phyloP scores from a whole-genome alignment of 2,888 invertebrate species.

The Salpingus planirostris region DNA sequence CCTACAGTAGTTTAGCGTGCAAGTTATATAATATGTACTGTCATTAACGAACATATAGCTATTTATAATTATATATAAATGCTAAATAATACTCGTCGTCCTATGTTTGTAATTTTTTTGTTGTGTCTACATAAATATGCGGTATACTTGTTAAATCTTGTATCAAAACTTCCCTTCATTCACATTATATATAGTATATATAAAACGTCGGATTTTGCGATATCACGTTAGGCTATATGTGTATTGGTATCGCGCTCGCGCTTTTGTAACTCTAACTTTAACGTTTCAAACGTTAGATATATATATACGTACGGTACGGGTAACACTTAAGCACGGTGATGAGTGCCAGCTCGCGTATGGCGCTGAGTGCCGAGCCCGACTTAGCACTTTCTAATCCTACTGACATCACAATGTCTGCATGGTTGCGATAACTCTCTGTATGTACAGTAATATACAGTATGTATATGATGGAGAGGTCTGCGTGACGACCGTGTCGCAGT shows the following conservation, averaged over 20 bases:
- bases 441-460: constrained; percentile 37
- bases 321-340: constrained; percentile 15
- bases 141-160: constrained; percentile 40
- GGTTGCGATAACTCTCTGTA: constrained; percentile 32
- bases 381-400: constrained; percentile 15
- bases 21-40: constrained; percentile 35
- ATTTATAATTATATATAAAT: constrained; percentile 32
- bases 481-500: constrained; percentile 6
- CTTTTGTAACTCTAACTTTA: constrained; percentile 7
- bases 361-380: constrained; percentile 11
- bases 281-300: constrained; percentile 9
- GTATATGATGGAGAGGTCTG: constrained; percentile 22
- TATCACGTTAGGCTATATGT: constrained; percentile 40
- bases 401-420: constrained; percentile 29
- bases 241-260: constrained; percentile 22
- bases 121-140: constrained; percentile 32
- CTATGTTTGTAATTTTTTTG: too few relatives aligned
- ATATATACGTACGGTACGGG: constrained; percentile 6
- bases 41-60: constrained; percentile 38
- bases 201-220: constrained; percentile 39
- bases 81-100: constrained; percentile 38
- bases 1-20: constrained; percentile 40
- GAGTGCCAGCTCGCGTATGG: constrained; percentile 14
- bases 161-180: constrained; percentile 42
- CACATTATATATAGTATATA: constrained; percentile 36